Base-by-base conservation (phyloP, 23 tunicate genomes). In the Diplosoma virens region DNA sequence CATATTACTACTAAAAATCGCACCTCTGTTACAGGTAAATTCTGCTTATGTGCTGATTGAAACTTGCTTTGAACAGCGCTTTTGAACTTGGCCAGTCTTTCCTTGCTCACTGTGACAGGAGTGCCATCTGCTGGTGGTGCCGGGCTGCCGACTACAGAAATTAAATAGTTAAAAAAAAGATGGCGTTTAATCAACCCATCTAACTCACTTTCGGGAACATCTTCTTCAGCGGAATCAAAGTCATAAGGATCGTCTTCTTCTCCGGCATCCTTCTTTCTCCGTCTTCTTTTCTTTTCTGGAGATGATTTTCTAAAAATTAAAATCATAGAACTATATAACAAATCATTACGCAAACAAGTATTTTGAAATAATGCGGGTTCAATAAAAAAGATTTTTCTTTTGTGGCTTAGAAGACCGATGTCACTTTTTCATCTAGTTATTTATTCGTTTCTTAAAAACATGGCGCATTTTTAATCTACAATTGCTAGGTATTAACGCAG, bases 171-270 rank as follows among this genome's bases (percentile, higher is more conserved):
- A 41, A 9, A 41, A 9, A 7, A 41, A 9, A 7, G 14, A 41
- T 7, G 50, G 9, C 50, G 14, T n/a, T n/a, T n/a, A n/a, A n/a
- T n/a, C n/a, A n/a, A n/a, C n/a, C n/a, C n/a, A n/a, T n/a, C 6
- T 7, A 65, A 47, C 54, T 20, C 23, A 55, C 79, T 63, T 32
- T 89, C 84, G 16, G 96, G 88, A 37, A 58, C 72, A 30, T 89
- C 96, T 60, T 82, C 96, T 54, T 89, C 96, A 6, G 96, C 83
- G 0, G 96, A 81, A 55, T 84, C 82, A 37, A 84, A 84, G 59
- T 84, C 68, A 32, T 84, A 84, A 1, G 89, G 89, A 69, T 84
- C 89, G 1, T 75, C 56, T 3, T 69, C 30, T 34, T 66, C 88
- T 20, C 67, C 76, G 34, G n/a, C 25, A 1, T 27, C 47, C 16